Conservation (phyloP, 2,113 vertebrate species). For the Halichoerus grypus region DNA sequence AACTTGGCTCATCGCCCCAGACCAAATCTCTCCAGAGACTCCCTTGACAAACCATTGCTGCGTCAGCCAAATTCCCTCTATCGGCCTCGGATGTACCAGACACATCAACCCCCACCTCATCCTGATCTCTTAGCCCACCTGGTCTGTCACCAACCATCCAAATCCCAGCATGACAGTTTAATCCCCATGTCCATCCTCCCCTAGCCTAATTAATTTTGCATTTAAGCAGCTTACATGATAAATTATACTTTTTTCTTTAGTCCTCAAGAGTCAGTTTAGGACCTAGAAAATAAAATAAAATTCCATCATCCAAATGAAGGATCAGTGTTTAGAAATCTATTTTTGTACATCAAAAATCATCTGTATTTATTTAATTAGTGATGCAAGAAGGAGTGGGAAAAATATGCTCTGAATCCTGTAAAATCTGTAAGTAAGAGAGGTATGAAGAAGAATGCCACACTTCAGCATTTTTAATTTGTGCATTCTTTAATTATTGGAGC, state of each 20-base stretch:
- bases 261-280: slow-evolving; percentile 2
- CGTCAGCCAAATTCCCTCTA: neutral
- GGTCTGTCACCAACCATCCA: neutral
- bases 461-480: neutral
- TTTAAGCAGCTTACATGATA: slow-evolving; percentile 13
- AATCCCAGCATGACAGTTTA: neutral
- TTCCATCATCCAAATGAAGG: slow-evolving; percentile 27
- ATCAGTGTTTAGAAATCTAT: neutral
- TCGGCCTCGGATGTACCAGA: neutral
- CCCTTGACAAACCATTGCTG: neutral
- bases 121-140: neutral
- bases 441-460: neutral
- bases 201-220: slow-evolving; percentile 56
- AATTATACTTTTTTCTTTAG: slow-evolving; percentile 2
- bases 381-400: neutral
- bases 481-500: neutral
- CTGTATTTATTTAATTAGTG: slow-evolving; percentile 25
- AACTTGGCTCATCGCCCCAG: neutral
- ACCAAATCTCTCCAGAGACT: neutral
- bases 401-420: neutral
- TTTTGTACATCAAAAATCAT: neutral
- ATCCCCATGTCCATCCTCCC: neutral
- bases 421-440: neutral
- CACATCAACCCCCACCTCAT: neutral
- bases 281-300: slow-evolving; percentile 9